A percentile compares a stretch with the other conserved stretches of the same genome.
phyloP scores from a whole-genome alignment of 2,113 vertebrate genomes.

The Prunella fulvescens region DNA sequence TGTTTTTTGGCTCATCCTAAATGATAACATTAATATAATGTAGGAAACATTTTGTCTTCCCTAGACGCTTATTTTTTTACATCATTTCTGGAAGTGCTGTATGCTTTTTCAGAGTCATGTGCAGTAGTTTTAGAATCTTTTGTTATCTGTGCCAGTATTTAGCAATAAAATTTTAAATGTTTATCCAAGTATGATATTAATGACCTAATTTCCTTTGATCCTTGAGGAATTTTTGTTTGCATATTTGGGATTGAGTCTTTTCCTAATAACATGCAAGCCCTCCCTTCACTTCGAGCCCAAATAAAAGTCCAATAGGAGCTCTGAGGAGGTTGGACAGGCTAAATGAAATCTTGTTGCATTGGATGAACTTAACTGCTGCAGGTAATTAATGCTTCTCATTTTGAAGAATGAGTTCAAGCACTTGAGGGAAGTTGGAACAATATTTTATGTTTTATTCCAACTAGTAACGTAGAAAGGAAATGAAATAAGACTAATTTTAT shows the following conservation, averaged over 20 bases:
- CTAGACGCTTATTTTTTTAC: not conserved
- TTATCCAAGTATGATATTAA: not conserved
- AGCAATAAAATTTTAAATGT: not conserved
- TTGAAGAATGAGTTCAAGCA: conserved; percentile 34
- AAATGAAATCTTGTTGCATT: not conserved
- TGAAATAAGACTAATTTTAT: conserved; percentile 67
- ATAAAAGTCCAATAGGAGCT: not conserved
- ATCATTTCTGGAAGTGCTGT: not conserved
- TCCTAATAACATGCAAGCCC: not conserved
- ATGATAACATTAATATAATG: not conserved
- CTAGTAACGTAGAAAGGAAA: conserved; percentile 62
- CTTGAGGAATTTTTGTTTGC: not conserved
- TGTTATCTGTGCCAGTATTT: not conserved
- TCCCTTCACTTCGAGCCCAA: not conserved
- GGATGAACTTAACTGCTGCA: conserved; percentile 19
- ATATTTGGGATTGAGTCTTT: not conserved
- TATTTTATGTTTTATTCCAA: conserved; percentile 14
- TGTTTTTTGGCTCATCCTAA: not conserved
- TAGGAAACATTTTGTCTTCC: not conserved
- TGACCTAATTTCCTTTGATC: not conserved
- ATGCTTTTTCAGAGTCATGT: not conserved
- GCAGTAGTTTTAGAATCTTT: not conserved
- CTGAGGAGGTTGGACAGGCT: not conserved
- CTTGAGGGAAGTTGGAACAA: conserved; percentile 20
- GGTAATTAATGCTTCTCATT: conserved; percentile 53